Evolutionary conservation across 2,113 vertebrate species (phyloP).

Genomic region (Todiramphus saurophagus): DNA sequence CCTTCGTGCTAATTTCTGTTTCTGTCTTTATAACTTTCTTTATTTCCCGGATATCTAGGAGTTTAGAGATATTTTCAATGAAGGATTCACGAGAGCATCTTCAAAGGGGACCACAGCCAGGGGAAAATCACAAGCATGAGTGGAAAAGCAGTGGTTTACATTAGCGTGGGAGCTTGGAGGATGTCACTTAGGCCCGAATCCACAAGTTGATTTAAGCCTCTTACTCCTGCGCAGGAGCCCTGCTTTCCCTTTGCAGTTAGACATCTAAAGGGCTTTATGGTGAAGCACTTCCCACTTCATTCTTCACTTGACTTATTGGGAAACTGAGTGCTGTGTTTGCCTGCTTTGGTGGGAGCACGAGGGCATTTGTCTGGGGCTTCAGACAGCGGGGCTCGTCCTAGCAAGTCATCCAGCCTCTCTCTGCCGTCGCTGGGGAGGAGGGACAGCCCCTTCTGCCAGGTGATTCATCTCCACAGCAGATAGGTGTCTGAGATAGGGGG

Average conservation of each 20-base stretch:
- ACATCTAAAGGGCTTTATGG: neutral
- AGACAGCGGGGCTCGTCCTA: neutral
- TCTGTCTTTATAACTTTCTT: neutral
- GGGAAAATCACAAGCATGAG: neutral
- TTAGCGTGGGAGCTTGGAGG: neutral
- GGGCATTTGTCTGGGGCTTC: constrained; percentile 7
- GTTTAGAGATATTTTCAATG: constrained; percentile 18
- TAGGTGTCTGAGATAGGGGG: neutral
- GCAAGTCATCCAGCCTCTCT: neutral
- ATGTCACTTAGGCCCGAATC: neutral
- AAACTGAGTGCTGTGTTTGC: neutral
- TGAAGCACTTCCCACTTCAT: neutral
- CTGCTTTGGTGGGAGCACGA: neutral
- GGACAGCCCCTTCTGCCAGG: constrained; percentile 14
- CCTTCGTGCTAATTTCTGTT: neutral
- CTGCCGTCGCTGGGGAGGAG: neutral
- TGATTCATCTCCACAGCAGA: neutral
- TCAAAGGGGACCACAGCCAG: constrained; percentile 19
- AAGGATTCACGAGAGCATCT: constrained; percentile 11
- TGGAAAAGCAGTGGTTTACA: constrained; percentile 44
- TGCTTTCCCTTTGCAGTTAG: neutral
- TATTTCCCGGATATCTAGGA: constrained; percentile 3
- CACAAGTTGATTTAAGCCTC: constrained; percentile 1
- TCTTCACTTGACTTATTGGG: neutral
- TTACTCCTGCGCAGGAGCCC: neutral